Conservation (phyloP, 2,797 vertebrate genomes). For the Caiman crocodilus region DNA sequence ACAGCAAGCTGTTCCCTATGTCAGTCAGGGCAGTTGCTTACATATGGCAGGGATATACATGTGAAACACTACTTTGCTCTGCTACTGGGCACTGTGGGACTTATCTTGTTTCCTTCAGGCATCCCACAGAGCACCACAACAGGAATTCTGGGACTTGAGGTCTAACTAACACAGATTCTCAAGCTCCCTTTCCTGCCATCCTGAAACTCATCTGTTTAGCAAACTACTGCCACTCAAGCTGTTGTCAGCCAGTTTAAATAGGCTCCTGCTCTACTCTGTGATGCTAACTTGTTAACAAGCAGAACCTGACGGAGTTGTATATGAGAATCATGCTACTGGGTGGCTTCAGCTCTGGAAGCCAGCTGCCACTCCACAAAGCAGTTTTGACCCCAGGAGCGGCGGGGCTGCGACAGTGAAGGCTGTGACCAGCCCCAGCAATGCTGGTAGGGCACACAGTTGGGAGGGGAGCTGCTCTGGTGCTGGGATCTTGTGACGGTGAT, state of each 20-base stretch:
- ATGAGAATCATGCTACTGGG: background rate
- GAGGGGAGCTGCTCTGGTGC: no score
- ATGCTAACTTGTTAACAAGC: background rate
- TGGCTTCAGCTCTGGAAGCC: slow-evolving; percentile 26
- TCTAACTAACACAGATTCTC: background rate
- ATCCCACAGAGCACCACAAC: background rate
- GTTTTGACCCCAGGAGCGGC: slow-evolving; percentile 39
- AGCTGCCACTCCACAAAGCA: slow-evolving; percentile 45
- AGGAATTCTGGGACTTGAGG: background rate
- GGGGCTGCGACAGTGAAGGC: slow-evolving; percentile 29
- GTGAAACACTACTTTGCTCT: background rate
- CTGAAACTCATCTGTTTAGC: background rate
- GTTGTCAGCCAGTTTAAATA: slow-evolving; percentile 39
- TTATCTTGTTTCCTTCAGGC: background rate
- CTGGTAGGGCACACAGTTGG: background rate
- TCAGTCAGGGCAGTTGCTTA: no score
- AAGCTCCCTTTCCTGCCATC: background rate
- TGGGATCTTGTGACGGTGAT: no score
- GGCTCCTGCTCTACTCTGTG: slow-evolving; percentile 18
- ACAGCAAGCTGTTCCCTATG: no score
- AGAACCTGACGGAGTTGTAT: background rate
- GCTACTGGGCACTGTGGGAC: background rate
- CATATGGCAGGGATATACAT: no score
- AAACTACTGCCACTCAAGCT: slow-evolving; percentile 30
- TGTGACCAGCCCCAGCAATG: background rate